Evolutionary conservation across 2,113 vertebrate genomes (phyloP).

Genomic region (Gambusia holbrooki): DNA sequence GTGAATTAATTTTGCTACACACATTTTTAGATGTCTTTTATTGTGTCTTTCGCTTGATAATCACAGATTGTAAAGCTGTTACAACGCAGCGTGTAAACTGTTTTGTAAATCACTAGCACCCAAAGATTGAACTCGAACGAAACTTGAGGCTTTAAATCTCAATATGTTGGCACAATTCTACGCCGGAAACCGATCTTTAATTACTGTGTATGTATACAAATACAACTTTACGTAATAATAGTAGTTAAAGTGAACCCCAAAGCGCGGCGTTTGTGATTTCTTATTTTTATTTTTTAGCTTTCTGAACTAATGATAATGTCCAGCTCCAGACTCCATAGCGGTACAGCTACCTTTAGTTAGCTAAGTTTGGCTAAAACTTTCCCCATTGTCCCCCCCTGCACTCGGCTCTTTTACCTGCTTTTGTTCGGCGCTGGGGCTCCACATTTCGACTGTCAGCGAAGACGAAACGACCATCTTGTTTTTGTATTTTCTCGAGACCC

Average conservation of each 20-base stretch:
- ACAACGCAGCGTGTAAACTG: too few species aligned
- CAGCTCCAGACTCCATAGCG: not conserved
- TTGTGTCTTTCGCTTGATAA: too few species aligned
- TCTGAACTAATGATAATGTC: not conserved
- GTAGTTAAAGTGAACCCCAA: not conserved
- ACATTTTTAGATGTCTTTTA: too few species aligned
- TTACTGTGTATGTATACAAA: too few species aligned
- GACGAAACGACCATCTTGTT: slow-evolving; percentile 37
- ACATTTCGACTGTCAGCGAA: slow-evolving; percentile 8
- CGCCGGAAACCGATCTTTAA: too few species aligned
- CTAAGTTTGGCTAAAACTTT: slow-evolving; percentile 66
- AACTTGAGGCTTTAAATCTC: not conserved
- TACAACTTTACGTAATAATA: not conserved
- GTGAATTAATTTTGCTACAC: too few species aligned
- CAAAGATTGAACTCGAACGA: not conserved
- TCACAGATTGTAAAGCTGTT: too few species aligned
- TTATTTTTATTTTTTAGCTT: not conserved
- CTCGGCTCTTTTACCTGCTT: slow-evolving; percentile 56
- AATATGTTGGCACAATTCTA: not conserved
- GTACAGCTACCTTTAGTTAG: slow-evolving; percentile 49
- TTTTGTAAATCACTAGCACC: too few species aligned
- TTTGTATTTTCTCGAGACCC: not conserved
- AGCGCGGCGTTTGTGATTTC: not conserved
- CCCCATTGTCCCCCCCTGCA: slow-evolving; percentile 54
- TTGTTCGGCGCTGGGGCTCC: slow-evolving; percentile 32